These are phyloP conservation scores for Cyclura pinguis DNA, from an alignment of 2,797 vertebrate species.

Conservation along the genomic window DNA sequence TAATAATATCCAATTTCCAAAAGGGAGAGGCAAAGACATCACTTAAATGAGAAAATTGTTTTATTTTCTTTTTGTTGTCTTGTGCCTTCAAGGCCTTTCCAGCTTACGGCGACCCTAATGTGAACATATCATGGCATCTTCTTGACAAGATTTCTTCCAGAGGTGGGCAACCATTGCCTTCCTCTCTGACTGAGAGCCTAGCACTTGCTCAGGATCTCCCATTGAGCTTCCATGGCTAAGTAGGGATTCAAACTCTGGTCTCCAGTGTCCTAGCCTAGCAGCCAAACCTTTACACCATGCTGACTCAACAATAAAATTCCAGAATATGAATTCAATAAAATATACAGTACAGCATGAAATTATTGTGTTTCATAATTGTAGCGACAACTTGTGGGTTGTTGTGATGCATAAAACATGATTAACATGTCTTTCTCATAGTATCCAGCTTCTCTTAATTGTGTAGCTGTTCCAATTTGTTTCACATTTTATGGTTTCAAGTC, in stretches of 20 bases:
- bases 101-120: no score
- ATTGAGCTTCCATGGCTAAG: no score
- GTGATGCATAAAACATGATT: neutral
- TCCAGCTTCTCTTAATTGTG: neutral
- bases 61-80: neutral
- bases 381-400: neutral
- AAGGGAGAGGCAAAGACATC: no score
- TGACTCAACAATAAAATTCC: neutral
- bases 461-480: neutral
- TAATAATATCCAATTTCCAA: no score
- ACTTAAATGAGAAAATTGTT: neutral
- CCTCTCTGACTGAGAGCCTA: no score
- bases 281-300: no score
- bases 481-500: neutral
- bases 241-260: no score
- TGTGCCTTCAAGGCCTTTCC: neutral
- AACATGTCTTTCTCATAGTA: neutral
- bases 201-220: no score
- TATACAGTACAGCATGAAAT: neutral
- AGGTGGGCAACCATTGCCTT: no score
- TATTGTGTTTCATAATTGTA: neutral
- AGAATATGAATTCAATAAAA: neutral
- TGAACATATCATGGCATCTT: no score
- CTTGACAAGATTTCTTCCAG: no score
- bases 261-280: no score